Evolutionary conservation across 2,797 vertebrate genomes (phyloP).

Genomic region (Peromyscus attwateri): DNA sequence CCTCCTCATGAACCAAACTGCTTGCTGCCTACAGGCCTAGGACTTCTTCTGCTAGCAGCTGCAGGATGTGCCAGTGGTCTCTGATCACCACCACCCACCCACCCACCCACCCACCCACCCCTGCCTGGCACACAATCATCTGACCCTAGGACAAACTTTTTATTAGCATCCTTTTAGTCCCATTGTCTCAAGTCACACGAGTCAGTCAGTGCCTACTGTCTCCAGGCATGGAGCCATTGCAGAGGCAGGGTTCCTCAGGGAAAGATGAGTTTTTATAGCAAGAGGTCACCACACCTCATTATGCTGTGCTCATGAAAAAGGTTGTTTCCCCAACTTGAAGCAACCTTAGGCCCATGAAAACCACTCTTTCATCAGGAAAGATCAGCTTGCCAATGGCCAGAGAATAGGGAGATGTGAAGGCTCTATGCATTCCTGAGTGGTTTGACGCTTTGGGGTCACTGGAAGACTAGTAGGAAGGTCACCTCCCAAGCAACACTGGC

Average conservation of each 20-base stretch:
- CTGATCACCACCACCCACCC: not conserved
- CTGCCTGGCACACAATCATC: not conserved
- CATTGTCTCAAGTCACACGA: not conserved
- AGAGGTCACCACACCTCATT: slow-evolving; percentile 67
- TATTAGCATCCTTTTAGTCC: not conserved
- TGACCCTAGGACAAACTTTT: slow-evolving; percentile 9
- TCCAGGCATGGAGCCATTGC: not conserved
- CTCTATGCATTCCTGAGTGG: not conserved
- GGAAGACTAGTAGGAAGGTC: slow-evolving; percentile 47
- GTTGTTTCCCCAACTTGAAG: slow-evolving; percentile 9
- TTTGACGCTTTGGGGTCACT: slow-evolving; percentile 8
- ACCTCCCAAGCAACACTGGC: not conserved
- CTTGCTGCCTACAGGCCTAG: not conserved
- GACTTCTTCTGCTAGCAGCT: not conserved
- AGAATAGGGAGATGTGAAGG: not conserved
- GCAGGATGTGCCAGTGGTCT: too few relatives aligned
- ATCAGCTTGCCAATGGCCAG: not conserved
- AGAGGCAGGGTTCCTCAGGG: not conserved
- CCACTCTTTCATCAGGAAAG: not conserved
- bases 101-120: not conserved
- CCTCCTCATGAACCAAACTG: not conserved
- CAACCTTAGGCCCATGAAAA: slow-evolving; percentile 18
- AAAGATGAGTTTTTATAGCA: slow-evolving; percentile 24
- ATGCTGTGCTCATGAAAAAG: slow-evolving; percentile 32
- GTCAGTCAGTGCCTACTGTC: slow-evolving; percentile 12